These are phyloP conservation scores for Holcopasites calliopsidis DNA, from an alignment of 1,140 invertebrate genomes.

Conservation along the genomic window DNA sequence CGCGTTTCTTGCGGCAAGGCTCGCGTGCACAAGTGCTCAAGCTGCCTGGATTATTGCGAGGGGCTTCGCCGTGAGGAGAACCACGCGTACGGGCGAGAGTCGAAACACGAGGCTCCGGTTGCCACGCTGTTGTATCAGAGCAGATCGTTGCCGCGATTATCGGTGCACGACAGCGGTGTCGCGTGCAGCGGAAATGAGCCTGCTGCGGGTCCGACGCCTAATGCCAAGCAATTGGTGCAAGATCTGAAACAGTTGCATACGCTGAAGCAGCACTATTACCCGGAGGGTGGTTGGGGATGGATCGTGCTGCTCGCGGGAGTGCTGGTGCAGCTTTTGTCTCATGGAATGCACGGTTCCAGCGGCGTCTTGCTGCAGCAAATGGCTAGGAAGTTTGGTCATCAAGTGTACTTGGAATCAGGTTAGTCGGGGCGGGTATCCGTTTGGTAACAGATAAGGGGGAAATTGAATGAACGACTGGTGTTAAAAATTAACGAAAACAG, in stretches of 20 bases:
- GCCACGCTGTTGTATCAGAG: conserved; percentile 63
- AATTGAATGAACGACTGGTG: too few species aligned
- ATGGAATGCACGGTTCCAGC: conserved; percentile 82
- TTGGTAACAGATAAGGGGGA: too few species aligned
- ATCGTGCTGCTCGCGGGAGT: conserved; percentile 83
- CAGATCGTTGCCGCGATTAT: conserved; percentile 70
- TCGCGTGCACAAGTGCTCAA: conserved; percentile 16
- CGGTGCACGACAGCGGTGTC: conserved; percentile 70
- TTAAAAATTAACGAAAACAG: too few species aligned
- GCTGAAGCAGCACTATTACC: conserved; percentile 86
- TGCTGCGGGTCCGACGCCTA: conserved; percentile 56
- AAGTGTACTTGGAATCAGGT: conserved; percentile 80
- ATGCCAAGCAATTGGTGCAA: conserved; percentile 71
- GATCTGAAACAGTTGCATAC: conserved; percentile 82
- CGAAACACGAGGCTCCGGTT: conserved; percentile 43
- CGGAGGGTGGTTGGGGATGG: conserved; percentile 89
- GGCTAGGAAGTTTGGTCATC: conserved; percentile 78
- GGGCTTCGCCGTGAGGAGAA: neutral
- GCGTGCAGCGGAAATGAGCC: conserved; percentile 72
- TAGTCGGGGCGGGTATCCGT: conserved; percentile 45
- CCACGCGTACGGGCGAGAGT: neutral
- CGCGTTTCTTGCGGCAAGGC: conserved; percentile 14
- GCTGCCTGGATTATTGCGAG: conserved; percentile 22
- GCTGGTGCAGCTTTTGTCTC: conserved; percentile 82
- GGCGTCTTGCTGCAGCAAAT: conserved; percentile 82